phyloP scores from a whole-genome alignment of 2,888 invertebrate species.

The Lathronympha strigana region DNA sequence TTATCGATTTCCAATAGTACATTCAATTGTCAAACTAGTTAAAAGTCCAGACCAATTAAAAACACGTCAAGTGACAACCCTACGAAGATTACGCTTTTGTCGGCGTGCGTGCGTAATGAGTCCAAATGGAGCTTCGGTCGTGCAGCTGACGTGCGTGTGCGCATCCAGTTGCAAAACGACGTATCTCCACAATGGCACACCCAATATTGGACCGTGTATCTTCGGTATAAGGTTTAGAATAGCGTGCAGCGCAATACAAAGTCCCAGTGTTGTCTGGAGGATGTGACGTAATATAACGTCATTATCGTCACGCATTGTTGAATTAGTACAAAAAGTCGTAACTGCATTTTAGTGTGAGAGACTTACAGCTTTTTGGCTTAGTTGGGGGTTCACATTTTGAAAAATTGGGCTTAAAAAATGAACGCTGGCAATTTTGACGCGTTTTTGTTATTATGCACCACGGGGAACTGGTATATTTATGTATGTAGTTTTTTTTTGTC shows the following conservation, averaged over 20 bases:
- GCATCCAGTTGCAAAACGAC: neutral
- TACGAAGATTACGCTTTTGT: constrained; percentile 44
- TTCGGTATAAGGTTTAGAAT: neutral
- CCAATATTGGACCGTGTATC: neutral
- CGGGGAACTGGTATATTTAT: too few species aligned
- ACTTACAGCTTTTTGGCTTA: neutral
- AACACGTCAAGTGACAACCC: constrained; percentile 28
- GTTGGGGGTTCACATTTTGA: constrained; percentile 7
- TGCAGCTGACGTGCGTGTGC: constrained; percentile 47
- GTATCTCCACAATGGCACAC: neutral
- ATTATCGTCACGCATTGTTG: constrained; percentile 21
- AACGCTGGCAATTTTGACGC: constrained; percentile 10
- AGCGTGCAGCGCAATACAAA: neutral
- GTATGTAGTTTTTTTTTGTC: neutral
- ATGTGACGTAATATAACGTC: constrained; percentile 19
- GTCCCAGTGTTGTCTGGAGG: neutral
- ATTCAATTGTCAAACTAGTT: too few species aligned
- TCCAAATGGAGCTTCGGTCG: constrained; percentile 50
- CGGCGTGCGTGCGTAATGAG: constrained; percentile 48
- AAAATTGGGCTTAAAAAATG: constrained; percentile 11
- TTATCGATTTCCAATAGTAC: too few species aligned
- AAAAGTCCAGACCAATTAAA: neutral
- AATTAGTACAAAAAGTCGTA: neutral
- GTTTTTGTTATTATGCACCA: constrained; percentile 4
- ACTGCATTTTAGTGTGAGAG: neutral